Base-by-base conservation (phyloP, 2,797 vertebrate genomes). In the Pseudochromis fuscus region DNA sequence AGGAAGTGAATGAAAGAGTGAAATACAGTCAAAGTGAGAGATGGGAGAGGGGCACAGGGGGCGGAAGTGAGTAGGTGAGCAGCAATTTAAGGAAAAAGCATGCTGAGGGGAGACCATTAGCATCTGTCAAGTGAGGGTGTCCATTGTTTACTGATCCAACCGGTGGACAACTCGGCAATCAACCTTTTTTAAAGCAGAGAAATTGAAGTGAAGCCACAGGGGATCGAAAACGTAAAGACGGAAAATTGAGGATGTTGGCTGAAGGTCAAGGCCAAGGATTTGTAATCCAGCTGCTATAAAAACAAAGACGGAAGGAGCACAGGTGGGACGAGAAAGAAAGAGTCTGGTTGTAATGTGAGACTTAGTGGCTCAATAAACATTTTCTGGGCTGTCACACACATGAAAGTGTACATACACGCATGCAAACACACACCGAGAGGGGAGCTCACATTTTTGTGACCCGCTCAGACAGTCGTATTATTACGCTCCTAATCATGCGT, bases 401-500 rank as follows among this genome's bases (percentile, higher is more conserved):
- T 51, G 65, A 42, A 40, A 42, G 46, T 8, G 3, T 6, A 38
- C 35, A n/a, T 16, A 8, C 60, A 38, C 55, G 24, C 49, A 46
- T 51, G 62, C 40, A 79, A 21, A 50, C 19, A 59, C 66, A 77
- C 62, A 45, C 25, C 5, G 9, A 62, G 33, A 12, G 19, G 38
- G 35, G 46, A 30, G 59, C 72, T 56, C 67, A 55, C 46, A 33
- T 63, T 75, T 83, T 78, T 55, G 81, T 82, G 89, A 87, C 82
- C 72, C 69, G 77, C 70, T 86, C 87, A 85, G 83, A 86, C 88
- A 91, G 83, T 88, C 24, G 83, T 86, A 86, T 86, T 89, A 90
- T 89, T 91, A 86, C 88, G 87, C 82, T 74, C 72, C 81, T 91
- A 90, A 92, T 90, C 88, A 90, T 85, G 88, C 81, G 70, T 92